Evolutionary conservation across 2,888 invertebrate species (phyloP).

Genomic region (Orchesellides sinensis): DNA sequence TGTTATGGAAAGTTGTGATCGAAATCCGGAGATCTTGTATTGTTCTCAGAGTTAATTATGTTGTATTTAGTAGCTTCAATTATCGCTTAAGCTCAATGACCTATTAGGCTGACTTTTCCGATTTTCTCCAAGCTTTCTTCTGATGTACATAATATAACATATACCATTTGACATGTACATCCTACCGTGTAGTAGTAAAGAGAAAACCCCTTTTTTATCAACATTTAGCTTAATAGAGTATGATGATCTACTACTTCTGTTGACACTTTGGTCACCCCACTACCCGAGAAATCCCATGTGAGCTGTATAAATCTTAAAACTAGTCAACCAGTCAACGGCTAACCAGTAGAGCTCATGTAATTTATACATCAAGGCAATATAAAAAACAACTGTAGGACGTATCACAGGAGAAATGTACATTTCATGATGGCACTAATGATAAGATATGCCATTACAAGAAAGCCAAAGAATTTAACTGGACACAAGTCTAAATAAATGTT

Average conservation of each 20-base stretch:
- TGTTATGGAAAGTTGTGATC: background rate
- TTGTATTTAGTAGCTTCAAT: too few relatives aligned
- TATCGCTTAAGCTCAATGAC: too few relatives aligned
- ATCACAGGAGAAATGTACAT: slow-evolving; percentile 8
- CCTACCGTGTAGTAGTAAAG: too few relatives aligned
- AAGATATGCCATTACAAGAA: slow-evolving; percentile 55
- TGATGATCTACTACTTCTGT: slow-evolving; percentile 9
- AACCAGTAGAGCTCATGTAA: too few relatives aligned
- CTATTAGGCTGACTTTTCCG: too few relatives aligned
- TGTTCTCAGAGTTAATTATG: background rate
- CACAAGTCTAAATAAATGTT: slow-evolving; percentile 4
- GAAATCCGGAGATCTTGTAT: background rate
- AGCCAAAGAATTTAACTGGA: slow-evolving; percentile 35
- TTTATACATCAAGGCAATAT: too few relatives aligned
- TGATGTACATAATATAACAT: too few relatives aligned
- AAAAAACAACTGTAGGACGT: too few relatives aligned
- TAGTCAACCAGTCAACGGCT: slow-evolving; percentile 36
- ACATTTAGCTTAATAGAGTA: too few relatives aligned
- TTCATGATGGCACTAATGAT: slow-evolving; percentile 59
- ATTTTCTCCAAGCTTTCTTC: too few relatives aligned
- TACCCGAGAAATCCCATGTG: slow-evolving; percentile 4
- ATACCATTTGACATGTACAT: too few relatives aligned
- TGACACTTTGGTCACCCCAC: slow-evolving; percentile 18
- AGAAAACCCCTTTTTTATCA: too few relatives aligned
- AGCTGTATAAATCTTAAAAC: background rate